A percentile compares a stretch with the other conserved stretches of the same genome.
Evolutionary conservation across 2,797 vertebrate species (phyloP).

Genomic region (Chiloscyllium punctatum): DNA sequence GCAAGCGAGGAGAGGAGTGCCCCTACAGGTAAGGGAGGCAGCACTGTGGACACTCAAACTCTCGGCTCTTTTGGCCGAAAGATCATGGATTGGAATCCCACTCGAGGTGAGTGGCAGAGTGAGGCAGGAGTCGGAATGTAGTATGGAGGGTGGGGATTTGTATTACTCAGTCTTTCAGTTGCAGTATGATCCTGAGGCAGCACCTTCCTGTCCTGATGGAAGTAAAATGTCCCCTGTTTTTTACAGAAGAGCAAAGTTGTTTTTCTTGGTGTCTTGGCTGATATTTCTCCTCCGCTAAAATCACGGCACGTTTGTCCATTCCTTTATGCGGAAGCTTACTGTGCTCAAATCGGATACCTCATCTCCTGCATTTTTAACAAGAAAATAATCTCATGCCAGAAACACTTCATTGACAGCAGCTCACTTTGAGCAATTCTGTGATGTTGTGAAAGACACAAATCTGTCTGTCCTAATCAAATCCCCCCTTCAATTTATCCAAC

Average conservation of each 20-base stretch:
- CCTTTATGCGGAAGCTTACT: background rate
- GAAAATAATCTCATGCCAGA: background rate
- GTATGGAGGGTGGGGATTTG: background rate
- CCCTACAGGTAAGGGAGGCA: constrained; percentile 79
- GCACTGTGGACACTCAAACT: no score
- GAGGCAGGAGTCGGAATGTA: background rate
- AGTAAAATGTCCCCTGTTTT: background rate
- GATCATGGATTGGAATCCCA: background rate
- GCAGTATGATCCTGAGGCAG: background rate
- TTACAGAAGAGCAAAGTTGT: background rate
- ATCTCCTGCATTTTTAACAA: background rate
- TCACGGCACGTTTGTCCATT: background rate
- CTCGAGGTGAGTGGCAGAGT: background rate
- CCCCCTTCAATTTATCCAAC: background rate
- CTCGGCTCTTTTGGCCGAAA: no score
- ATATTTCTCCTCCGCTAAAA: background rate
- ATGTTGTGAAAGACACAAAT: background rate
- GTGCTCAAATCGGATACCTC: background rate
- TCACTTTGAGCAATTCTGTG: background rate
- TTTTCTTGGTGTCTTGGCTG: background rate
- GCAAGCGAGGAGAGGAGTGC: constrained; percentile 96
- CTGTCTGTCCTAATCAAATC: background rate
- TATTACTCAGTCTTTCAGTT: background rate
- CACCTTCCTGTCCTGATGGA: background rate
- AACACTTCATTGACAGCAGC: background rate